Base-by-base conservation (phyloP, 1,140 invertebrate genomes). In the Drosophila arizonae region DNA sequence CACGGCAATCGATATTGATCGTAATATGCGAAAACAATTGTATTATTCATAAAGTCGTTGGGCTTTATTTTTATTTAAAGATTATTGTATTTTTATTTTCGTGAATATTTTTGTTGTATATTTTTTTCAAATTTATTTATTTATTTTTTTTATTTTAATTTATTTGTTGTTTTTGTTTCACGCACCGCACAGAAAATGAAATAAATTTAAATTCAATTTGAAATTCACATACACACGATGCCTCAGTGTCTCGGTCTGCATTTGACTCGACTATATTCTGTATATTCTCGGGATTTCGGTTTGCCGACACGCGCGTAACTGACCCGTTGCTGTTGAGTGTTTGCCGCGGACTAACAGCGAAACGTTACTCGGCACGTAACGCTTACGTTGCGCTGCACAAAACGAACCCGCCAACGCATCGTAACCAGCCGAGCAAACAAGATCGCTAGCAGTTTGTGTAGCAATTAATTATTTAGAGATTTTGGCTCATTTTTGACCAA, bases 281-380 rank as follows among this genome's bases (percentile, higher is more conserved):
- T 50, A 48, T 50, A 17, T 46, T 15, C 5, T 17, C 43, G 45
- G 41, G 64, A 41, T 56, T 84, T 60, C 64, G 61, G 68, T 69
- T 84, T 73, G 68, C 68, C 80, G 76, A 84, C 69, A 84, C 63
- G 74, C 72, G 72, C 80, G 72, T 76, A 51, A 67, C 60, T 70
- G 79, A 79, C 69, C 76, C 78, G 78, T 81, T 76, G 72, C 72
- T 67, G 72, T 82, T 70, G 75, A 81, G 61, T 81, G 79, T 76
- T 75, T 72, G 68, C 61, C 62, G 73, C 62, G 57, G 58, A 75
- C 72, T 75, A 70, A 70, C 65, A 51, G 45, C 15, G 43, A 46
- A 48, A 76, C 69, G 73, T 24, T 71, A 70, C 58, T 62, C 67
- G 46, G 13, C 46, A 63, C 72, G 67, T 71, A 64, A 26, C 60